Evolutionary conservation across 37 sponge, comb jelly and placozoan genomes (phyloP).

Genomic region (Ianthella basta): DNA sequence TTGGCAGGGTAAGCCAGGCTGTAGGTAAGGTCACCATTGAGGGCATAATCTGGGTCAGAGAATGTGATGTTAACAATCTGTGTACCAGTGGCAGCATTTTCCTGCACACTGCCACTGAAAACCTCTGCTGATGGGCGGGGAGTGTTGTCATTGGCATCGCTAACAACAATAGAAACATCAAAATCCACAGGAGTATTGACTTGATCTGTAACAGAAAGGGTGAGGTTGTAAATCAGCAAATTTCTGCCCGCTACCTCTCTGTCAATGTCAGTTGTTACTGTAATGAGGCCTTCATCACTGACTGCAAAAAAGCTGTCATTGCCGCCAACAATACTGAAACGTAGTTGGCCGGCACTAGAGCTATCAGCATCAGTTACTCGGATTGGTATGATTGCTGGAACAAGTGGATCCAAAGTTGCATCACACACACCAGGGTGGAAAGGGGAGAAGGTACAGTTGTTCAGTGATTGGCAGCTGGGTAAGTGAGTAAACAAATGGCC

Average conservation of each 20-base stretch:
- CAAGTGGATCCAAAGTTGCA: conserved; percentile 45
- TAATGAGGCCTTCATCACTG: background rate
- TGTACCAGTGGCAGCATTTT: conserved; percentile 39
- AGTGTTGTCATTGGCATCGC: conserved; percentile 62
- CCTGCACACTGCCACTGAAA: conserved; percentile 38
- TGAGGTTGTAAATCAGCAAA: conserved; percentile 24
- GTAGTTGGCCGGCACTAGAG: conserved; percentile 24
- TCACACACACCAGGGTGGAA: conserved; percentile 45
- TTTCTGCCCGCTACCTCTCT: conserved; percentile 51
- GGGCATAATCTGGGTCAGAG: conserved; percentile 59
- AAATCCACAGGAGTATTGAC: conserved; percentile 12
- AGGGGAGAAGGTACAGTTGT: background rate
- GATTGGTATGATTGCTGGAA: conserved; percentile 45
- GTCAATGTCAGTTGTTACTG: conserved; percentile 48
- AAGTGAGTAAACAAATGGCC: conserved; percentile 51
- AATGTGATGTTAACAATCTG: conserved; percentile 38
- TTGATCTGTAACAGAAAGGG: conserved; percentile 48
- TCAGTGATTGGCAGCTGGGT: background rate
- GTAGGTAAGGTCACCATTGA: conserved; percentile 53
- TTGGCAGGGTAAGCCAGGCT: background rate
- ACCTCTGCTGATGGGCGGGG: conserved; percentile 37
- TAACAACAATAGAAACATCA: conserved; percentile 29
- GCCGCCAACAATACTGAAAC: conserved; percentile 45
- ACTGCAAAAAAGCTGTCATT: conserved; percentile 42
- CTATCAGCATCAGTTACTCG: conserved; percentile 65